Base-by-base conservation (phyloP, 2,888 invertebrate species). In the Callyntrura guangdongensis region DNA sequence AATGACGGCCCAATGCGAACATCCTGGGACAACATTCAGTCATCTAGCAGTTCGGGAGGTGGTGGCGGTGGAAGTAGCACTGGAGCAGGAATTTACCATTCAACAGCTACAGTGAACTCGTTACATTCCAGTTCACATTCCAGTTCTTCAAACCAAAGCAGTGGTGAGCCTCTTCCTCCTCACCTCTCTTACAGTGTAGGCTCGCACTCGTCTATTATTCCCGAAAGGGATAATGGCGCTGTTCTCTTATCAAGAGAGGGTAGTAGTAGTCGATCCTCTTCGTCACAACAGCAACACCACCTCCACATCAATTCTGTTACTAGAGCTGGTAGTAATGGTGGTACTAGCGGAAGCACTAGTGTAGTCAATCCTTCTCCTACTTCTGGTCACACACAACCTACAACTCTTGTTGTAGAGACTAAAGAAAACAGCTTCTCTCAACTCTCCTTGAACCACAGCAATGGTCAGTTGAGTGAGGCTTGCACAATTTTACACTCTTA, bases 1-100 rank as follows among this genome's bases (percentile, higher is more conserved):
- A 95, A 95, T 92, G 96, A 96, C 92, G 95, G 96, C 22, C 95
- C 95, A 9, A 93, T 94, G 67, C 94, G 95, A 27, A 94, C 94
- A 45, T 94, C 94, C 45, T 94, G 94, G 53, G 94, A 94, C 64
- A 93, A 92, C 67, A 91, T 92, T n/a, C 91, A 85, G 74, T 61
- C 83, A 59, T 25, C 74, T 22, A 91, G 87, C 61, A 84, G 89
- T 82, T 49, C 86, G 49, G 85, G 92, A 59, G 69, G 92, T 87
- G 91, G 89, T 56, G 87, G 85, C 27, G 90, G 69, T 25, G 84
- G 49, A 47, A 56, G 22, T 61, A 67, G 49, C 91, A 89, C 85
- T 81, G 86, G 91, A 25, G 74, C 79, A 8, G 91, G 92, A 17
- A 86, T 93, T 67, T 93, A 93, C 74, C 93, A 94, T 69, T 93